Base-by-base conservation (phyloP, 2,113 vertebrate species). In the Tychaedon coryphoeus region DNA sequence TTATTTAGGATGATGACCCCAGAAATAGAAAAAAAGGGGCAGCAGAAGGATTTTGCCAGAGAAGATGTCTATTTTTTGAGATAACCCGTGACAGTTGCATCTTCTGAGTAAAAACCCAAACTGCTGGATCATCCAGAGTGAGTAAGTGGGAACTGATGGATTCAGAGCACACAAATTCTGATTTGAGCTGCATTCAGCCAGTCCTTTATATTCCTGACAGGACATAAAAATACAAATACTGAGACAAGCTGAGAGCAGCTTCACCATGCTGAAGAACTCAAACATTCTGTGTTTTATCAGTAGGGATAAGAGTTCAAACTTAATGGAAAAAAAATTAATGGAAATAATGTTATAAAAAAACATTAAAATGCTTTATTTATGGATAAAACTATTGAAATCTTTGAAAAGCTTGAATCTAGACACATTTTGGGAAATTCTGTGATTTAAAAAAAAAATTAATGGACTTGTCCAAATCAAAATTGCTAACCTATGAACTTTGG, bases 281-380 rank as follows among this genome's bases (percentile, higher is more conserved):
- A 20, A 58, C 5, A 22, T 25, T 75, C 48, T 29, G 36, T 19
- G 19, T 69, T 8, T 60, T 51, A 48, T 42, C 17, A 56, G 11
- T 12, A 7, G 54, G 8, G 6, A 17, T 36, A 51, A 48, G 26
- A 36, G 6, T 31, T 78, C n/a, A 74, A 88, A 43, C 10, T 28
- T n/a, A 45, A 45, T 45, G 43, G 43, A 45, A 45, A 6, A 45
- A 6, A 93, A 8, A 45, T 45, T 43, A 43, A 43, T 19, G 19
- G 19, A 8, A 65, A 17, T 6, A 9, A 9, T 16, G 13, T 20
- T 19, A 12, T 7, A 17, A 56, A 57, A 53, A 40, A 22, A 14
- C 0, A 47, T 38, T 0, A 19, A 48, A 28, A 29, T 2, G 0
- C 2, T 33, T 60, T 18, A 19, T 65, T 82, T 74, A 6, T n/a